Percentiles rank a stretch among this genome's conserved stretches.
These are phyloP conservation scores for Hipposideros larvatus DNA, from an alignment of 2,797 vertebrate species.

Conservation along the genomic window DNA sequence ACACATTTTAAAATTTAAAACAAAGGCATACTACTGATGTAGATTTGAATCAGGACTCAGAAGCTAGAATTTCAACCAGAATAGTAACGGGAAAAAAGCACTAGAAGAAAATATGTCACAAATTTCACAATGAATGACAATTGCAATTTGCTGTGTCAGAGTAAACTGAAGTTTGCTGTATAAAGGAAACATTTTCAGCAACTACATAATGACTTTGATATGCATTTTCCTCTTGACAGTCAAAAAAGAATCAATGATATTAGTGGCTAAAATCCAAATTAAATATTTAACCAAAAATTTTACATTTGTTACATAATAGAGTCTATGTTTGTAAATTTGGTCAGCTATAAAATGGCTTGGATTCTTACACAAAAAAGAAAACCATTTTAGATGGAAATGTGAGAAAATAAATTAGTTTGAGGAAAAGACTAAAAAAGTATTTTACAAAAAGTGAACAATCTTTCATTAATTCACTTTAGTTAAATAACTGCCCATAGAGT, in stretches of 20 bases:
- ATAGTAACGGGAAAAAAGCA: neutral
- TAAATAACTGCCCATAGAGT: neutral
- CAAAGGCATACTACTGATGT: neutral
- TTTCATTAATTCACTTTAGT: neutral
- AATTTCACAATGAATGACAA: neutral
- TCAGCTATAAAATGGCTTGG: neutral
- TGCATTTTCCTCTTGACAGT: neutral
- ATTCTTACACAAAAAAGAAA: slow-evolving; percentile 27
- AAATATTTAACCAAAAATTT: neutral
- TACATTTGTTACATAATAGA: neutral
- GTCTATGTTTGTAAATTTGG: neutral
- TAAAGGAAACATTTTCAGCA: neutral
- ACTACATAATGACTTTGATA: neutral
- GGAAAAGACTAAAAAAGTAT: neutral
- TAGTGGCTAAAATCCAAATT: neutral
- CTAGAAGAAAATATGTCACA: neutral
- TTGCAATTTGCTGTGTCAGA: neutral
- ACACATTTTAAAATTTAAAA: slow-evolving; percentile 23
- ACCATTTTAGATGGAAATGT: neutral
- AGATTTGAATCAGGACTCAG: neutral
- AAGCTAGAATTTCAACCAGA: neutral
- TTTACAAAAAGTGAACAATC: neutral
- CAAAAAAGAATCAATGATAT: neutral
- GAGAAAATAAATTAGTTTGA: slow-evolving; percentile 25
- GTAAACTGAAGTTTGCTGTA: neutral